Percentiles rank a stretch among this genome's conserved stretches.
Conservation (phyloP, 2,113 vertebrate genomes). For the Heterochromis multidens region DNA sequence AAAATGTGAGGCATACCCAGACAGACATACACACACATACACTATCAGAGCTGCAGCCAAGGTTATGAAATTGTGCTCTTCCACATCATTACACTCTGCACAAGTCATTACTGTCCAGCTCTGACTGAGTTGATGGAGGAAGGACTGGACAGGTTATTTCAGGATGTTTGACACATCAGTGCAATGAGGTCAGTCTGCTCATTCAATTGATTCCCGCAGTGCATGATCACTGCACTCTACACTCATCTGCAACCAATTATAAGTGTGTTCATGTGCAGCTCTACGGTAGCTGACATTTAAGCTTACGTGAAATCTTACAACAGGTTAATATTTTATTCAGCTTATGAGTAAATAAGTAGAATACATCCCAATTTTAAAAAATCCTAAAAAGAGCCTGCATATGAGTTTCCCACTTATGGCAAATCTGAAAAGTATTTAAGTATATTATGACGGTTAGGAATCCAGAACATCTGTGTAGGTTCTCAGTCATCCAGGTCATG, state of each 20-base stretch:
- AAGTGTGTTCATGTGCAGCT: background rate
- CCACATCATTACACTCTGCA: slow-evolving; percentile 53
- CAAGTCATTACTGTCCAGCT: slow-evolving; percentile 46
- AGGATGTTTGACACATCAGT: slow-evolving; percentile 53
- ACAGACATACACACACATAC: slow-evolving; percentile 25
- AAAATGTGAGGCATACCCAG: slow-evolving; percentile 37
- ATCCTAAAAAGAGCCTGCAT: background rate
- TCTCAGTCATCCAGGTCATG: no score
- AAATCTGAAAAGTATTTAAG: background rate
- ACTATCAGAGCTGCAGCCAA: slow-evolving; percentile 32
- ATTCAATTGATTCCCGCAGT: slow-evolving; percentile 27
- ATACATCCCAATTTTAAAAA: background rate
- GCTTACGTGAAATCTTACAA: background rate
- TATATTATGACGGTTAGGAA: background rate
- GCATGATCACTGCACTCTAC: slow-evolving; percentile 14
- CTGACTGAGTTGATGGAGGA: slow-evolving; percentile 10
- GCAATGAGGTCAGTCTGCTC: slow-evolving; percentile 37
- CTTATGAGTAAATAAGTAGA: background rate
- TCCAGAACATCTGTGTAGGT: no score
- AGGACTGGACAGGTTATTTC: slow-evolving; percentile 48
- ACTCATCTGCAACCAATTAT: background rate
- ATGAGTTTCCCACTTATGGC: background rate
- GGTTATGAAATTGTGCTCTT: slow-evolving; percentile 56
- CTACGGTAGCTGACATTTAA: background rate
- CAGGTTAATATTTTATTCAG: background rate